Evolutionary conservation across 2,113 vertebrate species (phyloP).

Genomic region (Pao palembangensis): DNA sequence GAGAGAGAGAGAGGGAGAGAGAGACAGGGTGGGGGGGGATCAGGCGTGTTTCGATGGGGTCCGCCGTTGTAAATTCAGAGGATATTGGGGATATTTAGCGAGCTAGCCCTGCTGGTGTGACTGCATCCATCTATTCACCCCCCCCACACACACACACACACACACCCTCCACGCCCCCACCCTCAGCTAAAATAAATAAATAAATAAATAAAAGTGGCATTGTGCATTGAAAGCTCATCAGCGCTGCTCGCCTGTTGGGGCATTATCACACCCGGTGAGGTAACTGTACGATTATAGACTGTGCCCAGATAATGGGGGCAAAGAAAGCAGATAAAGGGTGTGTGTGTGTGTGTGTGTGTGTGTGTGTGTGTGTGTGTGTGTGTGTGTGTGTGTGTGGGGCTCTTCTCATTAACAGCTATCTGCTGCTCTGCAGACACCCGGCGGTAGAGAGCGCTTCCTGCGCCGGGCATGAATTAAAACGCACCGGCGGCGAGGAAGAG

Average conservation of each 20-base stretch:
- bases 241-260: conserved; percentile 91
- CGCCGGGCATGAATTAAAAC: conserved; percentile 89
- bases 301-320: conserved; percentile 93
- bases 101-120: conserved; percentile 53
- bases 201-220: conserved; percentile 80
- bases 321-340: conserved; percentile 92
- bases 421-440: conserved; percentile 90
- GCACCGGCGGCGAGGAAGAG: conserved; percentile 55
- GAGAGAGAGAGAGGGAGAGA: conserved; percentile 32
- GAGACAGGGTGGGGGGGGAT: conserved; percentile 27
- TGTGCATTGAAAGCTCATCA: conserved; percentile 99
- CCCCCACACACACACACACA: too few relatives aligned
- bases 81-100: conserved; percentile 81
- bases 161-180: conserved; percentile 2
- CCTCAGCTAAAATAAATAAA: conserved; percentile 33
- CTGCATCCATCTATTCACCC: conserved; percentile 47
- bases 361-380: too few relatives aligned
- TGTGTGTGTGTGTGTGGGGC: conserved; percentile 65
- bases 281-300: conserved; percentile 97
- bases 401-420: conserved; percentile 99
- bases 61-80: conserved; percentile 83
- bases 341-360: too few relatives aligned
- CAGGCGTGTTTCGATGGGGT: conserved; percentile 67
- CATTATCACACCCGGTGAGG: conserved; percentile 89
- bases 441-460: conserved; percentile 85